Conservation (phyloP, 2,888 invertebrate genomes). For the Epirrhoe alternata region DNA sequence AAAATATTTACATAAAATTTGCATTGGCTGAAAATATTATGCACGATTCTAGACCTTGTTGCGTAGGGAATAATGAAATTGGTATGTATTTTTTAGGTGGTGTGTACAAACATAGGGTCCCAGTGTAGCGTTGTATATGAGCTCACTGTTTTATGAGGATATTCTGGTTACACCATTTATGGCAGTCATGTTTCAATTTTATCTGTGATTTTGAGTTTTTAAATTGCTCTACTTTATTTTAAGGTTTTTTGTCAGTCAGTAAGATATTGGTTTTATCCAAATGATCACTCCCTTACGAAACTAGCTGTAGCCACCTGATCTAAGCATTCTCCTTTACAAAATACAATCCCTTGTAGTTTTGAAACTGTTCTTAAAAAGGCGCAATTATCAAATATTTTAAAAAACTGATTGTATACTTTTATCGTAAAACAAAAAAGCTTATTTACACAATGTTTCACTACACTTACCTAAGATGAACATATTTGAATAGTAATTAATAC, state of each 20-base stretch:
- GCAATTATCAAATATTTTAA: no score
- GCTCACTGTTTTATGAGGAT: conserved; percentile 66
- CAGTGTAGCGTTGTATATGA: conserved; percentile 67
- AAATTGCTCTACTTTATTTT: background rate
- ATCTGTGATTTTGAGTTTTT: conserved; percentile 44
- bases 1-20: conserved; percentile 66
- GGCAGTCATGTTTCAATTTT: conserved; percentile 49
- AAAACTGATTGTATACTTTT: no score
- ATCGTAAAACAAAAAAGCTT: no score
- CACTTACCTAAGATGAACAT: no score
- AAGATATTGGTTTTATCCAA: background rate
- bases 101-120: conserved; percentile 72
- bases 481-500: background rate
- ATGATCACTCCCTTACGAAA: background rate
- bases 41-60: conserved; percentile 60
- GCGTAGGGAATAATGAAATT: conserved; percentile 45
- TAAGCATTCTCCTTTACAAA: background rate
- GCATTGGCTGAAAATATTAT: conserved; percentile 53
- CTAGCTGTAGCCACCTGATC: background rate
- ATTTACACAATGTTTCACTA: no score
- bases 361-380: no score
- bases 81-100: conserved; percentile 58
- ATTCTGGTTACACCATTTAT: conserved; percentile 56
- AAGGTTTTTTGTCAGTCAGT: background rate
- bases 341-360: background rate